Evolutionary conservation across 2,888 invertebrate genomes (phyloP).

Genomic region (Plebejus anna): DNA sequence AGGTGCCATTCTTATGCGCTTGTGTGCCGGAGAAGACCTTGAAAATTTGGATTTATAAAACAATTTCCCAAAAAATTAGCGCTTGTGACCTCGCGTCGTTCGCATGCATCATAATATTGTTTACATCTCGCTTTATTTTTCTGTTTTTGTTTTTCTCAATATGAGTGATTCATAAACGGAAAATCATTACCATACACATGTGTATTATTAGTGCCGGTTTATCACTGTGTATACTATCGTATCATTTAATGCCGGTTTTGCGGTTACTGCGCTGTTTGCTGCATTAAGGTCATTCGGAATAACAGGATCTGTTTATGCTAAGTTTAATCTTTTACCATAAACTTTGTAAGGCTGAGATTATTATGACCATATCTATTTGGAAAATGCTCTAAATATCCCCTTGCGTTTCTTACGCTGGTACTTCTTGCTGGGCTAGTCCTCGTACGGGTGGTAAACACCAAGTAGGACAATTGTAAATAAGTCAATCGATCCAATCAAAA

Average conservation of each 20-base stretch:
- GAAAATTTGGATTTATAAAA: not conserved
- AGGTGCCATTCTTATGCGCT: too few relatives aligned
- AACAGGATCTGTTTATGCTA: constrained; percentile 7
- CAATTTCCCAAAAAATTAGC: not conserved
- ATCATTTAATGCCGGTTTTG: constrained; percentile 4
- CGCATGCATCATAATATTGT: not conserved
- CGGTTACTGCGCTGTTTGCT: not conserved
- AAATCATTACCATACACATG: constrained; percentile 8
- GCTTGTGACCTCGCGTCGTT: not conserved
- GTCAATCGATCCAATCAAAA: too few relatives aligned
- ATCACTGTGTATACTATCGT: not conserved
- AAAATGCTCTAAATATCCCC: not conserved
- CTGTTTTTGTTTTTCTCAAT: constrained; percentile 1
- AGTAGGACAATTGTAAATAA: too few relatives aligned
- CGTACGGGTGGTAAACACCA: too few relatives aligned
- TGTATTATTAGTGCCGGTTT: not conserved
- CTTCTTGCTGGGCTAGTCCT: too few relatives aligned
- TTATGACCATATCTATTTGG: not conserved
- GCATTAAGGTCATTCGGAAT: not conserved
- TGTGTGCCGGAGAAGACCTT: too few relatives aligned
- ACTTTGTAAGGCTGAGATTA: too few relatives aligned
- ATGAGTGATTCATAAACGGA: not conserved
- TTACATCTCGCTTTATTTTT: not conserved
- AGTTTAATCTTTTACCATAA: not conserved
- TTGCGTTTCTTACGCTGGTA: too few relatives aligned